Conservation (phyloP, 2,888 invertebrate genomes). For the Oscheius sp. region DNA sequence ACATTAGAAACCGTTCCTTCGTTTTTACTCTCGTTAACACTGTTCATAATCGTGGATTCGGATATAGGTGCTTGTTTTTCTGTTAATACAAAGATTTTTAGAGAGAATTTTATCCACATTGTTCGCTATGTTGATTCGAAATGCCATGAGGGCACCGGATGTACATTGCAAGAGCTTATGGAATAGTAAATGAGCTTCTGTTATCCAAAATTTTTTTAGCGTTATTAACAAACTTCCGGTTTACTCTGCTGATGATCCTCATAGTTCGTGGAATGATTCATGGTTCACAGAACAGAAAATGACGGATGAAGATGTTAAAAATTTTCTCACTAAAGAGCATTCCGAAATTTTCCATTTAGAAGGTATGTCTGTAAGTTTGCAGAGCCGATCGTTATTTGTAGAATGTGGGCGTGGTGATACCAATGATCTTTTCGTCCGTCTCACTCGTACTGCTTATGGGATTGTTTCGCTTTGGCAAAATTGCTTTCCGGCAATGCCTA, state of each 20-base stretch:
- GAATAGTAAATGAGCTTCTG: not conserved
- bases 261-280: constrained; percentile 6
- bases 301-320: not conserved
- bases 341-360: constrained; percentile 14
- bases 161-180: constrained; percentile 9
- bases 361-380: not conserved
- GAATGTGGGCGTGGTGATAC: not conserved
- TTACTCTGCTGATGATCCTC: not conserved
- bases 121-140: not conserved
- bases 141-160: not conserved
- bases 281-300: constrained; percentile 22
- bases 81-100: not conserved
- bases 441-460: constrained; percentile 1
- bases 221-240: constrained; percentile 8
- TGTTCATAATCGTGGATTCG: constrained; percentile 22
- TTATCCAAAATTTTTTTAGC: constrained; percentile 3
- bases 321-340: not conserved
- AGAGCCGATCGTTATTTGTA: not conserved
- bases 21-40: constrained; percentile 1
- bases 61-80: not conserved
- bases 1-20: constrained; percentile 11
- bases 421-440: not conserved
- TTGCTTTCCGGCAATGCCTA: constrained; percentile 15
- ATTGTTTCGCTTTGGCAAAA: constrained; percentile 14
- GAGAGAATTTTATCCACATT: not conserved